phyloP scores from a whole-genome alignment of 1,140 invertebrate genomes.

The Sesamia nonagrioides region DNA sequence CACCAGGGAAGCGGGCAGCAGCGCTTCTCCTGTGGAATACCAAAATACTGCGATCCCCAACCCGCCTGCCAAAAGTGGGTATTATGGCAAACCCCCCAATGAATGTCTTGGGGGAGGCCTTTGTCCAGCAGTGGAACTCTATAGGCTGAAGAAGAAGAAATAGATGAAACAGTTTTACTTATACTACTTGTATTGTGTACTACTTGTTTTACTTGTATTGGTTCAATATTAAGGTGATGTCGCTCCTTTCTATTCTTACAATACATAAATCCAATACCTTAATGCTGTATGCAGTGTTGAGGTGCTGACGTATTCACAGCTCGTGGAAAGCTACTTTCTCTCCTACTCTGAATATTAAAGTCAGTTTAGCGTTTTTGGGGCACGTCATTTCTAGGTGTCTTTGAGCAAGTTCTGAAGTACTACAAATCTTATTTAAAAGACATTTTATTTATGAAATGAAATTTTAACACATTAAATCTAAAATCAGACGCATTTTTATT shows the following conservation, averaged over 20 bases:
- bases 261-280: constrained; percentile 27
- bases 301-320: constrained; percentile 31
- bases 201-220: no score
- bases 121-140: no score
- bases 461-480: neutral
- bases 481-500: constrained; percentile 16
- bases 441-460: neutral
- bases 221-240: constrained; percentile 1
- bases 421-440: constrained; percentile 5
- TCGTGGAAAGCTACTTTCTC: constrained; percentile 17
- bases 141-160: no score
- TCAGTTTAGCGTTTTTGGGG: constrained; percentile 14
- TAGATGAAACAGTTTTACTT: no score
- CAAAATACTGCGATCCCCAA: no score
- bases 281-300: constrained; percentile 12
- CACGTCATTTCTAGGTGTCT: constrained; percentile 10
- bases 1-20: no score
- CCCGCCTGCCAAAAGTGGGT: no score
- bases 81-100: no score
- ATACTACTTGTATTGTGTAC: no score
- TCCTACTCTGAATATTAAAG: constrained; percentile 10
- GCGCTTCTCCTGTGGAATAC: no score
- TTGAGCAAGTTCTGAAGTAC: neutral
- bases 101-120: no score
- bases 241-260: neutral